These are phyloP conservation scores for Acanthurus tractus DNA, from an alignment of 2,797 vertebrate species.

Conservation along the genomic window DNA sequence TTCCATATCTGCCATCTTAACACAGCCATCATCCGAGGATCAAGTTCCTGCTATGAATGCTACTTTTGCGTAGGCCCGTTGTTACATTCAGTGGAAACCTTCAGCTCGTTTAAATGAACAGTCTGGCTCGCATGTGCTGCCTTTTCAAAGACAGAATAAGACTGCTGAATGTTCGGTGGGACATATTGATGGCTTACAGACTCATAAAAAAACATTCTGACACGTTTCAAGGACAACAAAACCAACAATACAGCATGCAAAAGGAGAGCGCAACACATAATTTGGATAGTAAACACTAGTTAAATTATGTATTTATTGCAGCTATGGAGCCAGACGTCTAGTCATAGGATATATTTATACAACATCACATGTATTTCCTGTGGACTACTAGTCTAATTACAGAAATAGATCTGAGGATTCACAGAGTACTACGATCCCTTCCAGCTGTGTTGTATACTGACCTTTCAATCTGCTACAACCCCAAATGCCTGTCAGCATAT, in stretches of 20 bases:
- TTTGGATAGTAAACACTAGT: slow-evolving; percentile 34
- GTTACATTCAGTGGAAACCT: slow-evolving; percentile 51
- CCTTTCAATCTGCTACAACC: slow-evolving; percentile 28
- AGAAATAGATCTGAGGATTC: slow-evolving; percentile 45
- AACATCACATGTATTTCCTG: slow-evolving; percentile 29
- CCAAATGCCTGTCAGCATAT: slow-evolving; percentile 32
- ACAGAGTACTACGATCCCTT: slow-evolving; percentile 26
- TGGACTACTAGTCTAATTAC: slow-evolving; percentile 35
- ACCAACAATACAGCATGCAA: slow-evolving; percentile 3
- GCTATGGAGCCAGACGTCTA: slow-evolving; percentile 32
- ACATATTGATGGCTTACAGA: slow-evolving; percentile 32
- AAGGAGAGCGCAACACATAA: slow-evolving; percentile 32
- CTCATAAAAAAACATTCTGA: slow-evolving; percentile 44
- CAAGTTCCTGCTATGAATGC: slow-evolving; percentile 55
- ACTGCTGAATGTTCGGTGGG: slow-evolving; percentile 29
- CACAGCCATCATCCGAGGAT: slow-evolving; percentile 68
- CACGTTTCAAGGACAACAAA: slow-evolving; percentile 51
- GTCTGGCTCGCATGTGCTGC: slow-evolving; percentile 17
- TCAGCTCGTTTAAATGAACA: slow-evolving; percentile 54
- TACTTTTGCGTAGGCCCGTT: slow-evolving; percentile 46
- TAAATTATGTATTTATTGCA: slow-evolving; percentile 49
- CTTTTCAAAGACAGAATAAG: slow-evolving; percentile 47
- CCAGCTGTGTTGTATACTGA: slow-evolving; percentile 33
- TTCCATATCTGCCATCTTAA: slow-evolving; percentile 69
- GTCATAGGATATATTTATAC: slow-evolving; percentile 44